phyloP scores from a whole-genome alignment of 1,140 invertebrate species.

The Centruroides sculpturatus region DNA sequence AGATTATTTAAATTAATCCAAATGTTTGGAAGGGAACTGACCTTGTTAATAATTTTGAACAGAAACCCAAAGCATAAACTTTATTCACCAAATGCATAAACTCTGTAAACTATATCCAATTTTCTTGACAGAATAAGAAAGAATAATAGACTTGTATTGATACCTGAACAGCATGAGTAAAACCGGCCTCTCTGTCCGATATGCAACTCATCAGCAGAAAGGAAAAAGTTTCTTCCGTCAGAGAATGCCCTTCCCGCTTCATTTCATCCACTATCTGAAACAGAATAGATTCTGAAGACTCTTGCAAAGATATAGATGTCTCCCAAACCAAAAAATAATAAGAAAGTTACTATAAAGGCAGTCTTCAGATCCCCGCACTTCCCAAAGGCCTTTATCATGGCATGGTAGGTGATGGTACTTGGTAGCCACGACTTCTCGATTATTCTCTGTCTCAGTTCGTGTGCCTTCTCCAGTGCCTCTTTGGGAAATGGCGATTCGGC shows the following conservation, averaged over 20 bases:
- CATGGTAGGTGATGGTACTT: constrained; percentile 65
- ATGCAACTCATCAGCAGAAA: constrained; percentile 70
- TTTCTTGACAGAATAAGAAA: too few species aligned
- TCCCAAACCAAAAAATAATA: too few species aligned
- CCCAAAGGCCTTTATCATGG: constrained; percentile 82
- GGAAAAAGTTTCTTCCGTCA: constrained; percentile 54
- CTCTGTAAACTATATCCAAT: too few species aligned
- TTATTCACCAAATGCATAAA: too few species aligned
- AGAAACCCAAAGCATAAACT: too few species aligned
- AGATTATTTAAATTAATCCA: too few species aligned
- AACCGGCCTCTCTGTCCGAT: constrained; percentile 55
- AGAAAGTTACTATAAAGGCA: constrained; percentile 39
- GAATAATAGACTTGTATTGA: too few species aligned
- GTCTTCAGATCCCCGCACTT: constrained; percentile 54
- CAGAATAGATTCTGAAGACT: background rate
- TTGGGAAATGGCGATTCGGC: constrained; percentile 49
- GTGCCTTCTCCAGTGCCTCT: constrained; percentile 48
- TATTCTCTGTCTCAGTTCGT: constrained; percentile 47
- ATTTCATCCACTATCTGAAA: constrained; percentile 64
- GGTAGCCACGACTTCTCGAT: constrained; percentile 46
- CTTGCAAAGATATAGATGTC: too few species aligned
- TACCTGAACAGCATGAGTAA: constrained; percentile 55
- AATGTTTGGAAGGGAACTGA: too few species aligned
- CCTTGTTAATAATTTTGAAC: too few species aligned
- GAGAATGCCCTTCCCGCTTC: constrained; percentile 40